phyloP scores from a whole-genome alignment of 1,140 invertebrate species.

The Heliconius hewitsoni region DNA sequence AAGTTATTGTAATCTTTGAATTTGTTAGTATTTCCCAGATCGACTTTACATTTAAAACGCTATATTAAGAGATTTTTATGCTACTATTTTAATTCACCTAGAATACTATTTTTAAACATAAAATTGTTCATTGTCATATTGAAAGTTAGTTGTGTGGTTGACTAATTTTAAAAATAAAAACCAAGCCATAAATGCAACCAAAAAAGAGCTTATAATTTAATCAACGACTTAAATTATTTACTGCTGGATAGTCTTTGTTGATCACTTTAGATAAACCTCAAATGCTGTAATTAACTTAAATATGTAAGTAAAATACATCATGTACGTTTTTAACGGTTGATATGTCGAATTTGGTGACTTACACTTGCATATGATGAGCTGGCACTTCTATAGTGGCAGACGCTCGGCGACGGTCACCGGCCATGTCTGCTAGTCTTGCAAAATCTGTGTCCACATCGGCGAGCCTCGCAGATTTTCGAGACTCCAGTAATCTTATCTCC shows the following conservation, averaged over 20 bases:
- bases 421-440: conserved; percentile 93
- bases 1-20: conserved; percentile 27
- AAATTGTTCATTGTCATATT: neutral
- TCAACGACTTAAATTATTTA: no score
- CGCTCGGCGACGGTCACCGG: conserved; percentile 88
- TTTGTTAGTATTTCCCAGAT: conserved; percentile 32
- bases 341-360: conserved; percentile 15
- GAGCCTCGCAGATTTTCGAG: conserved; percentile 95
- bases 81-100: no score
- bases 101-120: neutral
- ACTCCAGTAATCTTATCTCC: conserved; percentile 95
- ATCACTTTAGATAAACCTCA: no score
- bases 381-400: conserved; percentile 92
- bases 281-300: no score
- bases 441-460: conserved; percentile 98
- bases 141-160: neutral
- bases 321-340: no score
- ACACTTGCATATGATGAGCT: conserved; percentile 75
- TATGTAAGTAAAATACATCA: no score
- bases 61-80: neutral
- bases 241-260: no score
- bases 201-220: no score
- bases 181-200: neutral
- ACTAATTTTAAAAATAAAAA: neutral
- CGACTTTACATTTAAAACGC: neutral